Evolutionary conservation across 2,888 invertebrate genomes (phyloP).

Genomic region (Brenthis daphne): DNA sequence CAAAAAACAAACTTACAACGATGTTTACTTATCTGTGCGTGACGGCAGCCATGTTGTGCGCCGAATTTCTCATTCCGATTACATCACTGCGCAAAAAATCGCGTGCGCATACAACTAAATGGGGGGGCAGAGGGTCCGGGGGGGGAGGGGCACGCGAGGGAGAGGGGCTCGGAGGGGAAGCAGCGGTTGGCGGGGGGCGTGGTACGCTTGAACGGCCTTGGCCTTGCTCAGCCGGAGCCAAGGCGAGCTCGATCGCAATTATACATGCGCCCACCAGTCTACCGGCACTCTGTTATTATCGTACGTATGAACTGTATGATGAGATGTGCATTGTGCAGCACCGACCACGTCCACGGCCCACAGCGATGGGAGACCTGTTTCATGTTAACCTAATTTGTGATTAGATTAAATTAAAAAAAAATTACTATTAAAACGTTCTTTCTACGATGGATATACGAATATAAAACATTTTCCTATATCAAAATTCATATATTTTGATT

Average conservation of each 20-base stretch:
- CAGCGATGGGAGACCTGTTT: too few relatives aligned
- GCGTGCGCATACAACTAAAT: conserved; percentile 56
- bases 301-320: conserved; percentile 20
- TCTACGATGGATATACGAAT: too few relatives aligned
- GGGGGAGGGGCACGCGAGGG: conserved; percentile 35
- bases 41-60: conserved; percentile 70
- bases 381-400: too few relatives aligned
- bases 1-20: conserved; percentile 24
- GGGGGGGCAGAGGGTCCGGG: conserved; percentile 36
- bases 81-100: conserved; percentile 79
- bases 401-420: too few relatives aligned
- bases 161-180: conserved; percentile 32
- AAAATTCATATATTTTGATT: too few relatives aligned
- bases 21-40: conserved; percentile 44
- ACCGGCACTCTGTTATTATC: conserved; percentile 55
- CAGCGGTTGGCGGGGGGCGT: conserved; percentile 44
- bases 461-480: too few relatives aligned
- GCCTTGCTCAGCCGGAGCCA: conserved; percentile 78
- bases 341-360: not conserved
- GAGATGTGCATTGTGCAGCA: not conserved
- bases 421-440: not conserved
- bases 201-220: conserved; percentile 65
- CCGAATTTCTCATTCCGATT: conserved; percentile 69
- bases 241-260: conserved; percentile 74
- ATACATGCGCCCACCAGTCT: conserved; percentile 77